Conservation (phyloP, 2,113 vertebrate genomes). For the rat (Rattus norvegicus) region DNA sequence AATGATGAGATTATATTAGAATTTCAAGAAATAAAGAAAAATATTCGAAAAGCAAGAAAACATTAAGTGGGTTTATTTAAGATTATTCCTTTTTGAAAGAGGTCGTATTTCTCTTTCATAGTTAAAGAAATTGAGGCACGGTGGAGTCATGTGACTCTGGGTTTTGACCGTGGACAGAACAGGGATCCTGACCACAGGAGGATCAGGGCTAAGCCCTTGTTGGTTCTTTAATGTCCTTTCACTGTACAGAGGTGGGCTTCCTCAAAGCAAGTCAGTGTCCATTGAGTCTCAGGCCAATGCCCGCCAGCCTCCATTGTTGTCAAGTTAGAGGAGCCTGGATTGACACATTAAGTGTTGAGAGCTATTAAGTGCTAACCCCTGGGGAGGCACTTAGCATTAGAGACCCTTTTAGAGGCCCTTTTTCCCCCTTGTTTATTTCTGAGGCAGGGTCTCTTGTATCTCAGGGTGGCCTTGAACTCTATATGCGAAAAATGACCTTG, state of each 20-base stretch:
- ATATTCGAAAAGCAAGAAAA: background rate
- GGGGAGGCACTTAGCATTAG: background rate
- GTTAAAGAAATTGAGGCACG: background rate
- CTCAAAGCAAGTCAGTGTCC: background rate
- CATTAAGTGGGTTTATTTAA: background rate
- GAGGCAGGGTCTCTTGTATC: background rate
- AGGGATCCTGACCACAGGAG: background rate
- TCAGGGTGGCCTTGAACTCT: background rate
- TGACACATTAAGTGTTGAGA: too few species aligned
- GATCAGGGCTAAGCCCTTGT: rapidly evolving
- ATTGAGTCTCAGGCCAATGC: background rate
- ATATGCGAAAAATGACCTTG: background rate
- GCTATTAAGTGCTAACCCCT: background rate
- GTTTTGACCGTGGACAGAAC: background rate
- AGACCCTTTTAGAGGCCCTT: background rate
- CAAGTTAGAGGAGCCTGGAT: background rate
- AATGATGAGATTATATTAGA: background rate
- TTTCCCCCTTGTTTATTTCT: background rate
- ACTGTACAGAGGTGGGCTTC: background rate
- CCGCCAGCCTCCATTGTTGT: background rate
- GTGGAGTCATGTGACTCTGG: background rate
- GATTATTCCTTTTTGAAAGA: background rate
- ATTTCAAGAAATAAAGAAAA: background rate
- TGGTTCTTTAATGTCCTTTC: background rate
- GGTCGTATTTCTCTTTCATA: background rate